Evolutionary conservation across 2,113 vertebrate genomes (phyloP).

Genomic region (Erythrolamprus reginae): DNA sequence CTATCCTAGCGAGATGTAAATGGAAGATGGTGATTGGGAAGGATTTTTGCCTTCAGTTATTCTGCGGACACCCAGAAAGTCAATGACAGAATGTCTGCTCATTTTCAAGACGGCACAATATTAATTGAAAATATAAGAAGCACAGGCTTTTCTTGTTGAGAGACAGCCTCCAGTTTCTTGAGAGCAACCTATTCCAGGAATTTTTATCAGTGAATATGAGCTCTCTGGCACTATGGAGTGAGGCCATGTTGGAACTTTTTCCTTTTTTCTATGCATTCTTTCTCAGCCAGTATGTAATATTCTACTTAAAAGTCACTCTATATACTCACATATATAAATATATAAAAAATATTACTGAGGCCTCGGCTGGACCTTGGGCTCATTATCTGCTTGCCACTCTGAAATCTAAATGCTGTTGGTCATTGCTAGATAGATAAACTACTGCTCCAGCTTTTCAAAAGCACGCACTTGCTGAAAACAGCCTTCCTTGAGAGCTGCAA

Average conservation of each 20-base stretch:
- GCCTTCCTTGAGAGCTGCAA: neutral
- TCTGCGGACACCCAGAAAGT: neutral
- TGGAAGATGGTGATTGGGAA: neutral
- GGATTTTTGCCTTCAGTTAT: neutral
- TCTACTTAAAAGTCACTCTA: neutral
- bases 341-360: conserved; percentile 30
- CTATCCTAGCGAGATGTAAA: conserved; percentile 79
- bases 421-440: conserved; percentile 12
- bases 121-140: conserved; percentile 30
- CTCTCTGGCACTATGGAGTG: conserved; percentile 30
- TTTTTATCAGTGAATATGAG: conserved; percentile 27
- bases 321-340: conserved; percentile 29
- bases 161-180: neutral
- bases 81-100: neutral
- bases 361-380: conserved; percentile 15
- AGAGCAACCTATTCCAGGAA: conserved; percentile 17
- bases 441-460: neutral
- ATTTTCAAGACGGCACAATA: neutral
- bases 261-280: conserved; percentile 29
- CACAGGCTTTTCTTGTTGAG: conserved; percentile 11
- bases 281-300: conserved; percentile 13
- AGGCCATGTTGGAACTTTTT: neutral
- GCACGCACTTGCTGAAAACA: conserved; percentile 7
- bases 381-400: conserved; percentile 21
- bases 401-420: conserved; percentile 22